These are phyloP conservation scores for Xiphophorus couchianus DNA, from an alignment of 2,113 vertebrate species.

Conservation along the genomic window DNA sequence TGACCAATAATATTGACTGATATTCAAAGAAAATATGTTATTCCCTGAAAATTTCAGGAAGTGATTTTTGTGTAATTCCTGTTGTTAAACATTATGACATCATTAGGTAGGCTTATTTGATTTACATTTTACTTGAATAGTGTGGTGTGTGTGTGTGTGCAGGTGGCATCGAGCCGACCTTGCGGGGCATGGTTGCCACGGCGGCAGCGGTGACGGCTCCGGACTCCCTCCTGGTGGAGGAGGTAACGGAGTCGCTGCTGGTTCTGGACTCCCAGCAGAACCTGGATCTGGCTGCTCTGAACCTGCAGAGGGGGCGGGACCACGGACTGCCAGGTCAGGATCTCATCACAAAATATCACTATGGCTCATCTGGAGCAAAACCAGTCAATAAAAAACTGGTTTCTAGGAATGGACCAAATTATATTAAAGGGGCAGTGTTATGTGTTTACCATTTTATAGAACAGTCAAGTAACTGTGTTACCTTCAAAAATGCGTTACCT, in stretches of 20 bases:
- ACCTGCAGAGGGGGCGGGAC: constrained; percentile 94
- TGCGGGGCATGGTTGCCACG: constrained; percentile 87
- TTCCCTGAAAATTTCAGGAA: no score
- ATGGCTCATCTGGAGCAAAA: neutral
- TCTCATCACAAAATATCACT: neutral
- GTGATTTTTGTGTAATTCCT: no score
- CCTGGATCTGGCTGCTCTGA: constrained; percentile 90
- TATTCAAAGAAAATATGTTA: no score
- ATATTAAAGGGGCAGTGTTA: neutral
- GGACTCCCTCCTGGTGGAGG: constrained; percentile 85
- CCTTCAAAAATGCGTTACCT: no score
- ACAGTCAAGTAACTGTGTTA: no score
- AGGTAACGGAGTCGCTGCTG: constrained; percentile 86
- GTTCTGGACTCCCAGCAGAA: constrained; percentile 78
- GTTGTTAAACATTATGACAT: no score
- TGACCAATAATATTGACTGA: no score
- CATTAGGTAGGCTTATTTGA: no score
- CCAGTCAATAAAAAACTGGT: neutral
- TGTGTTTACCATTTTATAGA: no score
- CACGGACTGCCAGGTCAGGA: constrained; percentile 90
- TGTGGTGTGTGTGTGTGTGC: constrained; percentile 25
- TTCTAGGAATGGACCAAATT: neutral
- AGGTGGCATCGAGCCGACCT: constrained; percentile 92
- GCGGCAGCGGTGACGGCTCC: constrained; percentile 79
- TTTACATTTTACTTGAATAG: no score